Evolutionary conservation across 2,797 vertebrate species (phyloP).

Genomic region (Enteromius afrohamiltoni): DNA sequence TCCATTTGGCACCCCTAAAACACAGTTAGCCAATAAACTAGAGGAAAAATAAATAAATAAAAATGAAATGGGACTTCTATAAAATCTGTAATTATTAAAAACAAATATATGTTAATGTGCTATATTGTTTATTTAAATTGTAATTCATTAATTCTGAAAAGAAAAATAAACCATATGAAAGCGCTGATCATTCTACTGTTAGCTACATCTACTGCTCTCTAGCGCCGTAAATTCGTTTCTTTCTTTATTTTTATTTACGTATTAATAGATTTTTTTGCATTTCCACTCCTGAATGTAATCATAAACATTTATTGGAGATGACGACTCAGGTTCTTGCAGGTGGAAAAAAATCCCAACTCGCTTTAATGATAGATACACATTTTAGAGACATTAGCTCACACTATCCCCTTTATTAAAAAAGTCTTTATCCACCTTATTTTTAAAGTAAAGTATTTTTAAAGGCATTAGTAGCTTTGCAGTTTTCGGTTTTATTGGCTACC

Average conservation of each 20-base stretch:
- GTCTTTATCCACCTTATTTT: neutral
- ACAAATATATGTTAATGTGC: neutral
- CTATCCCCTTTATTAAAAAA: constrained; percentile 69
- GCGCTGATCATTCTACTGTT: neutral
- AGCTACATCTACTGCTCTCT: neutral
- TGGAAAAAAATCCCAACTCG: too few relatives aligned
- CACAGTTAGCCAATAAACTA: neutral
- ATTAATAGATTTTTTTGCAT: neutral
- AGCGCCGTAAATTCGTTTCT: neutral
- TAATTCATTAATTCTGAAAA: neutral
- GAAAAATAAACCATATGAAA: neutral
- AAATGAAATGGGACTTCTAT: neutral
- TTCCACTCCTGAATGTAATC: too few relatives aligned
- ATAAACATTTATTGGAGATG: too few relatives aligned
- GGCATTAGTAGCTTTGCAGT: neutral
- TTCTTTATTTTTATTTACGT: neutral
- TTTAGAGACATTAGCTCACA: constrained; percentile 65
- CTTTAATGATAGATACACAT: constrained; percentile 38
- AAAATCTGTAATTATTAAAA: neutral
- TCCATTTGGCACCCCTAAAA: neutral
- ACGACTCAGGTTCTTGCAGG: too few relatives aligned
- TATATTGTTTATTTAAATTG: neutral
- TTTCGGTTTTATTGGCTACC: neutral
- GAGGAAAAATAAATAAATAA: too few relatives aligned
- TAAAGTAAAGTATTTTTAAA: too few relatives aligned